Evolutionary conservation across 1,140 invertebrate species (phyloP), one percentile per base, ranked within the genome.

Genomic region (Megathymus violae): DNA sequence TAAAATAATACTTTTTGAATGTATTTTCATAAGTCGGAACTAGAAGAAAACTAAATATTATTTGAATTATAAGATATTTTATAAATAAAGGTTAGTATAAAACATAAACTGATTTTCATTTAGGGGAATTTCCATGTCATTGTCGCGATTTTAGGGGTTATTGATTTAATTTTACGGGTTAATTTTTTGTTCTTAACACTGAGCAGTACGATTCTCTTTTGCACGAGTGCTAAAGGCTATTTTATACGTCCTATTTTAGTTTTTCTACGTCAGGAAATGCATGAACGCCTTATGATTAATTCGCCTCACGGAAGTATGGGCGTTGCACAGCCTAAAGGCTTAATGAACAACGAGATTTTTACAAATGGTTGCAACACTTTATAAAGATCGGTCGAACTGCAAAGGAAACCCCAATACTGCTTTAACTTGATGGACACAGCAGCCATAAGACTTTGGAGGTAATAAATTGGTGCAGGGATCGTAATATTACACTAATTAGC

Each of bases 231-330:
- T 36, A 47, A 9, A 10, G 63, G 63, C 7, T n/a, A 60, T 13
- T 25, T 69, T 56, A 71, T 92, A 13, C 85, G 89, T 11, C 89
- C 87, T 7, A 52, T 90, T 43, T 90, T 92, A 16, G 16, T 60
- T 14, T 65, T 65, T 54, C 47, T 54, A 4, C 54, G 80, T 3
- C 71, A 84, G 54, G 75, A 79, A 69, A 80, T 83, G 31, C 71
- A 74, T 64, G 71, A 76, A 19, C 61, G 72, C 5, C 73, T 92
- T 13, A 72, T 82, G 47, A 76, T 74, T 13, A 79, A 81, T 78
- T 83, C 81, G 11, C 87, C 87, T 31, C 6, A 71, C 15, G 89
- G 87, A 15, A 77, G 76, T 13, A 15, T 67, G 9, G 72, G 72
- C 50, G 52, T 66, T 7, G 76, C 72, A 40, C 69, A 73, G 54